phyloP scores from a whole-genome alignment of 2,113 vertebrate genomes.

The Corythaixoides concolor region DNA sequence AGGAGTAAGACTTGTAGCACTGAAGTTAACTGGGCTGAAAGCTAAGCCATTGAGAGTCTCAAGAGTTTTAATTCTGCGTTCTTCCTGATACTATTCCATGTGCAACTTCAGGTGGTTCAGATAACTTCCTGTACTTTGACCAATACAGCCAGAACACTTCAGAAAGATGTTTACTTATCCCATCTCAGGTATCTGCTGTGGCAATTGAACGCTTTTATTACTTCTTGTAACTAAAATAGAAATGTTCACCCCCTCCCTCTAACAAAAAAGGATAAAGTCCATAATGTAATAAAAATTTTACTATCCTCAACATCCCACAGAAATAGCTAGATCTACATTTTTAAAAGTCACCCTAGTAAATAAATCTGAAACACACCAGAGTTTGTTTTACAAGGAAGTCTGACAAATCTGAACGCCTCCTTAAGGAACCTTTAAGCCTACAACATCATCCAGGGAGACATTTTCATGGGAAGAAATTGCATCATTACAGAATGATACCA shows the following conservation, averaged over 20 bases:
- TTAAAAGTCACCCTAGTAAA: not conserved
- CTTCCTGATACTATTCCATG: not conserved
- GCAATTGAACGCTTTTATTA: not conserved
- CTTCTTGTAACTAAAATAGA: not conserved
- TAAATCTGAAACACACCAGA: not conserved
- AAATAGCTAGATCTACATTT: not conserved
- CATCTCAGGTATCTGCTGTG: conserved; percentile 19
- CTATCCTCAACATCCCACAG: not conserved
- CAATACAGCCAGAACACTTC: not conserved
- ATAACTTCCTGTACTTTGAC: not conserved
- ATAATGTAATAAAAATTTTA: not conserved
- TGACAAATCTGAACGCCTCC: not conserved
- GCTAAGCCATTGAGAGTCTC: not conserved
- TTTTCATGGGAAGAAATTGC: not conserved
- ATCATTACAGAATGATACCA: not conserved
- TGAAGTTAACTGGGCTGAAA: not conserved
- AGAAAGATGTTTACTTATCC: not conserved
- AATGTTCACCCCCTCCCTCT: not conserved
- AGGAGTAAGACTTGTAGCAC: not conserved
- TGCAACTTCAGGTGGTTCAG: not conserved
- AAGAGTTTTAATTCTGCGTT: not conserved
- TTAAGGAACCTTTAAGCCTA: not conserved
- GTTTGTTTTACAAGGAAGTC: not conserved
- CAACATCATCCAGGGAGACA: not conserved
- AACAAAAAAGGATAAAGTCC: not conserved